Conservation (phyloP, 2,113 vertebrate genomes). For the Limnothrissa miodon region DNA sequence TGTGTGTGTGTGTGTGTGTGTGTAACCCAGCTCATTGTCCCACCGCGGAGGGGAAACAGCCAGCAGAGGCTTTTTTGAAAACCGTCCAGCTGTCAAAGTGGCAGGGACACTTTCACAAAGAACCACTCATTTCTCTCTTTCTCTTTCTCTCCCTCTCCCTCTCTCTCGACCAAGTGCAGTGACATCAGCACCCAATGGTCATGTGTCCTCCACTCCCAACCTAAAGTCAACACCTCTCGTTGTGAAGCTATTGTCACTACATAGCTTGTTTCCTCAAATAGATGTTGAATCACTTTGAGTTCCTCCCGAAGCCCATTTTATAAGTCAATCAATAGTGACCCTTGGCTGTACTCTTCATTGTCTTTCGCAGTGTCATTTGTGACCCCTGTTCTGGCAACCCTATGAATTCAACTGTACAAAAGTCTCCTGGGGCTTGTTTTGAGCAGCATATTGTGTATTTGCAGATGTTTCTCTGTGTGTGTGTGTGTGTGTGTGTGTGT, state of each 20-base stretch:
- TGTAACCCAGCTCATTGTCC: constrained; percentile 63
- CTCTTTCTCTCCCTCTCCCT: not conserved
- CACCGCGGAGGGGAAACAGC: constrained; percentile 65
- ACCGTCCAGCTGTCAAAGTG: constrained; percentile 80
- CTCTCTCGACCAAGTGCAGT: not conserved
- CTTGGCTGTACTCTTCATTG: not conserved
- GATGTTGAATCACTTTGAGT: no score
- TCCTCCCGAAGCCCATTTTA: not conserved
- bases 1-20: constrained; percentile 34
- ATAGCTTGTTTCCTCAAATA: no score
- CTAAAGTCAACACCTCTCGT: not conserved
- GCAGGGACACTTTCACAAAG: constrained; percentile 76
- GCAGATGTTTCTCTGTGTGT: constrained; percentile 48
- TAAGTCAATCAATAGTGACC: not conserved
- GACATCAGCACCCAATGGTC: not conserved
- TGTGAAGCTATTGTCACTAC: no score
- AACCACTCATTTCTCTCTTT: constrained; percentile 55
- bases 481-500: constrained; percentile 60
- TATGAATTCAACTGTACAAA: constrained; percentile 52
- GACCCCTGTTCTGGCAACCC: constrained; percentile 93
- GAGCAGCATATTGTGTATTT: constrained; percentile 61
- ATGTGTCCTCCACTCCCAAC: not conserved
- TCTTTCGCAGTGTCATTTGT: constrained; percentile 1
- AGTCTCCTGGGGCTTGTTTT: constrained; percentile 35
- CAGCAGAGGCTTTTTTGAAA: constrained; percentile 72